These are phyloP conservation scores for Nudaria mundana DNA, from an alignment of 2,888 invertebrate genomes.

Conservation along the genomic window DNA sequence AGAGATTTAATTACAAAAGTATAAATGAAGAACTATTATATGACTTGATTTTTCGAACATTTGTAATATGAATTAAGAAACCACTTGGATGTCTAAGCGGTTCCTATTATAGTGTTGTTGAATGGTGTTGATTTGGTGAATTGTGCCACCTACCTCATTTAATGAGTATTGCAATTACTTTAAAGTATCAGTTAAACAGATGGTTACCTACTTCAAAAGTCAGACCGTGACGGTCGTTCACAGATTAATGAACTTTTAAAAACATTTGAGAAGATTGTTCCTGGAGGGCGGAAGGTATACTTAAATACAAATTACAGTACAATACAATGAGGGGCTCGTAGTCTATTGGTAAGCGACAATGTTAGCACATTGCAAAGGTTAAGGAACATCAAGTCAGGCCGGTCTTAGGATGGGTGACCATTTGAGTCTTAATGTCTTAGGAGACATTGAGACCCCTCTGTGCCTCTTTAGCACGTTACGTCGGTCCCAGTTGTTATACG, in stretches of 20 bases:
- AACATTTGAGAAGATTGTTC: too few species aligned
- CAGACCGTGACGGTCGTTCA: neutral
- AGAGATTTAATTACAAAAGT: constrained; percentile 28
- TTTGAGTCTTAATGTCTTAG: too few species aligned
- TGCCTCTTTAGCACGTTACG: too few species aligned
- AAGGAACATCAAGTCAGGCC: neutral
- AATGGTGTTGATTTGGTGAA: constrained; percentile 5
- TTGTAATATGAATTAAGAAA: constrained; percentile 4
- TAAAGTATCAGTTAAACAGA: neutral
- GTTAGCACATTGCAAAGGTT: too few species aligned
- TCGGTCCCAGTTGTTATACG: too few species aligned
- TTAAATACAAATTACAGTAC: too few species aligned
- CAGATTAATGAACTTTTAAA: constrained; percentile 1
- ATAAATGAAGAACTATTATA: constrained; percentile 21
- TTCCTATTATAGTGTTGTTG: constrained; percentile 5
- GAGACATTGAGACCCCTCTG: too few species aligned
- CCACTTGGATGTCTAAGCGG: neutral
- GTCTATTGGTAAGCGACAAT: too few species aligned
- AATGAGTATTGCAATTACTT: constrained; percentile 3
- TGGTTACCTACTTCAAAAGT: neutral
- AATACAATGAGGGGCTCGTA: too few species aligned
- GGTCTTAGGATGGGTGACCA: neutral
- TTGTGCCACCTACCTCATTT: neutral
- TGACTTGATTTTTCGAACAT: constrained; percentile 2
- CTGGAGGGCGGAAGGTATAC: too few species aligned